Percentiles rank a stretch among this genome's conserved stretches.
phyloP scores from a whole-genome alignment of 2,113 vertebrate genomes.

The Rallus limicola region DNA sequence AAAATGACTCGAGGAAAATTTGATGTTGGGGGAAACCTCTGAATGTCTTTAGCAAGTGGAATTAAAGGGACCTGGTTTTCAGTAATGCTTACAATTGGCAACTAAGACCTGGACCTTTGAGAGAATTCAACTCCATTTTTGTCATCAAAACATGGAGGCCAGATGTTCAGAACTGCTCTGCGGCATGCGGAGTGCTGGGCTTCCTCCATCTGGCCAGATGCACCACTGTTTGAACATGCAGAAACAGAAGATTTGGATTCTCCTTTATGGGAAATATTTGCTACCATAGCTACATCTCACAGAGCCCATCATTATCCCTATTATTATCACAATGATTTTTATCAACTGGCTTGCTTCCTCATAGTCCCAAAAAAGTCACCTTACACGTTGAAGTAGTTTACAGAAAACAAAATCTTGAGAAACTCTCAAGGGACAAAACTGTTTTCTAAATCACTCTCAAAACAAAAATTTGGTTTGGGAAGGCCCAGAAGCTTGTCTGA shows the following conservation, averaged over 20 bases:
- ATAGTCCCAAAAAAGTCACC: background rate
- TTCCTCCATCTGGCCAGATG: background rate
- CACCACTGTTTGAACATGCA: background rate
- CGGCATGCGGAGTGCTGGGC: rapidly evolving
- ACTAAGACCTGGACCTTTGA: background rate
- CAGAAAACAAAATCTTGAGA: background rate
- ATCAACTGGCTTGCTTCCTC: background rate
- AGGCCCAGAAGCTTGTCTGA: background rate
- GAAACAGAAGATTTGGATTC: background rate
- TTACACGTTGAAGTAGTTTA: rapidly evolving
- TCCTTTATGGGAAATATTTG: background rate
- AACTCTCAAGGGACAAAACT: background rate
- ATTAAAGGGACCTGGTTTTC: background rate
- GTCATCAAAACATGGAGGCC: background rate
- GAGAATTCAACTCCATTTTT: background rate
- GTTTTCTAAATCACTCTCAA: background rate
- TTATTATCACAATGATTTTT: background rate
- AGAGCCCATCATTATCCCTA: background rate
- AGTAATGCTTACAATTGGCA: background rate
- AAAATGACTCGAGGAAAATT: background rate
- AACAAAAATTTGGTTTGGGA: background rate
- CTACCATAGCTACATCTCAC: background rate
- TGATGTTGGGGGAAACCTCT: background rate
- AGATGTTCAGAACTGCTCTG: background rate
- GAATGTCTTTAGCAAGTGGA: background rate